Evolutionary conservation across 2,113 vertebrate genomes (phyloP).

Genomic region (human): GRCh38 chr21:40588001-40588500

Average conservation of each 20-base stretch:
- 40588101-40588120: accelerated
- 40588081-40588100: accelerated
- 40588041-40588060: not conserved
- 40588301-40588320: too few relatives aligned
- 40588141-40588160: too few relatives aligned
- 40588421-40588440: too few relatives aligned
- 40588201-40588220: not conserved
- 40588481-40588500: not conserved
- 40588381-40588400: not conserved
- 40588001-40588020: not conserved
- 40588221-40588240: accelerated
- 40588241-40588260: too few relatives aligned
- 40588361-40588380: not conserved
- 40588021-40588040: not conserved
- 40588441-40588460: not conserved
- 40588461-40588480: not conserved
- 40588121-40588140: not conserved
- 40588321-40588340: not conserved
- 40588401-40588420: not conserved
- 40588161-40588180: not conserved
- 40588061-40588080: not conserved
- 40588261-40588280: too few relatives aligned
- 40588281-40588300: too few relatives aligned
- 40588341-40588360: not conserved
- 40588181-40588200: not conserved